These are phyloP conservation scores for Corbicula japonica DNA, from an alignment of 2,888 invertebrate species.

Conservation along the genomic window DNA sequence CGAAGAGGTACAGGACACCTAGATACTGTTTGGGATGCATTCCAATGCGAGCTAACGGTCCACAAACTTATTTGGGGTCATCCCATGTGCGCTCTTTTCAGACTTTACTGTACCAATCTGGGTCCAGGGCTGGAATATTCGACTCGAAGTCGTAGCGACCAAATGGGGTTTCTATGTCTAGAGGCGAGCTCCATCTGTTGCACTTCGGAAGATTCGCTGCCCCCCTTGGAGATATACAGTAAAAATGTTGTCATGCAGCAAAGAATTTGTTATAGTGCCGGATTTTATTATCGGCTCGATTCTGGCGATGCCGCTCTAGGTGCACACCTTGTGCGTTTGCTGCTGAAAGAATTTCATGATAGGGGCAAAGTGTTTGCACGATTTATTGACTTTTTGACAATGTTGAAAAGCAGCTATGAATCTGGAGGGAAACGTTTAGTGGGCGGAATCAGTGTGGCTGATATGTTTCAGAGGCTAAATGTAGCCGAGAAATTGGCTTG, in stretches of 20 bases:
- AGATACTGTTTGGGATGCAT: too few species aligned
- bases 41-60: neutral
- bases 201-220: neutral
- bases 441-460: constrained; percentile 10
- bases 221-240: constrained; percentile 4
- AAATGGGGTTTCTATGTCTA: constrained; percentile 15
- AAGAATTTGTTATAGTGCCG: neutral
- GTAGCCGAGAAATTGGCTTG: neutral
- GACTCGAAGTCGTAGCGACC: constrained; percentile 12
- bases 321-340: neutral
- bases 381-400: neutral
- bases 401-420: neutral
- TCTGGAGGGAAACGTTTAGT: constrained; percentile 4
- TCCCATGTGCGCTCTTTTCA: neutral
- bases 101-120: constrained; percentile 1
- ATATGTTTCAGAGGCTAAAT: constrained; percentile 1
- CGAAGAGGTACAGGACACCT: too few species aligned
- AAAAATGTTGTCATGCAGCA: constrained; percentile 1
- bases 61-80: neutral
- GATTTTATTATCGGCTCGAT: neutral
- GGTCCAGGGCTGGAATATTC: constrained; percentile 1
- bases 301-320: neutral
- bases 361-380: neutral
- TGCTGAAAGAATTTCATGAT: neutral
- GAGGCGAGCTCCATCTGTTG: constrained; percentile 8